Evolutionary conservation across 2,888 invertebrate species (phyloP).

Genomic region (Tachina lurida): DNA sequence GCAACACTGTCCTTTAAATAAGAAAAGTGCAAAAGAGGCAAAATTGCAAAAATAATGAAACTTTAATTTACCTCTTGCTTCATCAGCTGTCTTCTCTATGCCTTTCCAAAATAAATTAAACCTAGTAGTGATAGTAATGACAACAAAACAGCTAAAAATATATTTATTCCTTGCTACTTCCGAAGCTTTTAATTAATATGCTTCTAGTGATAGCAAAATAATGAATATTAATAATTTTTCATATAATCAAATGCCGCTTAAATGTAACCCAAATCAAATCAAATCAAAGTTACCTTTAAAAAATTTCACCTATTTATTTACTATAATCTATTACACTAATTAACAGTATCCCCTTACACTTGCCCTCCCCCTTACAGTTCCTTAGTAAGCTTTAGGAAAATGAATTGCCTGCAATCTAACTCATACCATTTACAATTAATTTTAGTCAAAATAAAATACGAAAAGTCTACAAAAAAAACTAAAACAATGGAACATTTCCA

Average conservation of each 20-base stretch:
- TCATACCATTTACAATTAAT: constrained; percentile 55
- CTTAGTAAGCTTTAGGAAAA: constrained; percentile 53
- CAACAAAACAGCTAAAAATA: too few species aligned
- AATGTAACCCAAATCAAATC: too few species aligned
- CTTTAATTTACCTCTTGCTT: too few species aligned
- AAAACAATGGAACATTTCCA: constrained; percentile 61
- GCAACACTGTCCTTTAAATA: too few species aligned
- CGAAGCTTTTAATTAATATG: too few species aligned
- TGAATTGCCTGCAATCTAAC: constrained; percentile 62
- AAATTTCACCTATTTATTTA: neutral
- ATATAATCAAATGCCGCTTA: neutral
- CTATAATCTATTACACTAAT: constrained; percentile 26
- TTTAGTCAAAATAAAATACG: constrained; percentile 27
- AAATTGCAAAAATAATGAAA: too few species aligned
- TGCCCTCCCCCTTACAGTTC: neutral
- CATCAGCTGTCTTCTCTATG: too few species aligned
- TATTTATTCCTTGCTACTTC: too few species aligned
- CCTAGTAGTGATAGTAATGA: too few species aligned
- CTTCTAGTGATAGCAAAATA: neutral
- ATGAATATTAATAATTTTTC: constrained; percentile 2
- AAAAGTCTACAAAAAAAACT: neutral
- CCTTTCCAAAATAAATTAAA: too few species aligned
- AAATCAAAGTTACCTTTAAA: neutral
- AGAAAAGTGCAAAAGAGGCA: too few species aligned
- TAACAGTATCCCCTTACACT: neutral